Conservation (phyloP, 2,888 invertebrate species). For the Hyposoter dolosus region DNA sequence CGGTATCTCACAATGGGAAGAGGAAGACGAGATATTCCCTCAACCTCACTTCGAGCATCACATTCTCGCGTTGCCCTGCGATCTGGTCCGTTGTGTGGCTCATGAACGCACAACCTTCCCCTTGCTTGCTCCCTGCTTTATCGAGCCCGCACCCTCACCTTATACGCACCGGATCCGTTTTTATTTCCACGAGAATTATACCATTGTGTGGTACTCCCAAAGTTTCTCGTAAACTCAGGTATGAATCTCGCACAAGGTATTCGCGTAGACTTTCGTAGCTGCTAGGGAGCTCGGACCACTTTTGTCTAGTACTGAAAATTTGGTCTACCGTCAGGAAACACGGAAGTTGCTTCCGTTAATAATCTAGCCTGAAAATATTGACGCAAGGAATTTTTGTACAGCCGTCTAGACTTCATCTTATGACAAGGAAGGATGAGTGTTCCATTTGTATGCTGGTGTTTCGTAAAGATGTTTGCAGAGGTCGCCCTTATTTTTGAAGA, state of each 20-base stretch:
- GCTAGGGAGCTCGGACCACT: not conserved
- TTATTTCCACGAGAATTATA: slow-evolving; percentile 39
- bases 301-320: not conserved
- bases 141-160: slow-evolving; percentile 49
- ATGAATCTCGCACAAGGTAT: not conserved
- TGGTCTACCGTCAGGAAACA: not conserved
- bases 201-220: slow-evolving; percentile 22
- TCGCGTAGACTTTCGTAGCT: not conserved
- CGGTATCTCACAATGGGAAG: slow-evolving; percentile 79
- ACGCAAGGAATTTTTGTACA: slow-evolving; percentile 4
- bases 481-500: not conserved
- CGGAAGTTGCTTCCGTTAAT: not conserved
- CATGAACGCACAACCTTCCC: slow-evolving; percentile 42
- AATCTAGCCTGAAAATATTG: slow-evolving; percentile 1
- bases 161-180: slow-evolving; percentile 38
- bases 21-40: slow-evolving; percentile 66
- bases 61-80: slow-evolving; percentile 44
- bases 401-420: not conserved
- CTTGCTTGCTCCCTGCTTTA: slow-evolving; percentile 43
- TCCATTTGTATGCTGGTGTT: not conserved
- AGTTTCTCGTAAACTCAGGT: not conserved
- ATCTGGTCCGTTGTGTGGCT: slow-evolving; percentile 2
- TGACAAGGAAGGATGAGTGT: not conserved
- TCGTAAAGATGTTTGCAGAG: not conserved
- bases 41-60: slow-evolving; percentile 62